phyloP scores from a whole-genome alignment of 2,888 invertebrate genomes.

The Myopa testacea region DNA sequence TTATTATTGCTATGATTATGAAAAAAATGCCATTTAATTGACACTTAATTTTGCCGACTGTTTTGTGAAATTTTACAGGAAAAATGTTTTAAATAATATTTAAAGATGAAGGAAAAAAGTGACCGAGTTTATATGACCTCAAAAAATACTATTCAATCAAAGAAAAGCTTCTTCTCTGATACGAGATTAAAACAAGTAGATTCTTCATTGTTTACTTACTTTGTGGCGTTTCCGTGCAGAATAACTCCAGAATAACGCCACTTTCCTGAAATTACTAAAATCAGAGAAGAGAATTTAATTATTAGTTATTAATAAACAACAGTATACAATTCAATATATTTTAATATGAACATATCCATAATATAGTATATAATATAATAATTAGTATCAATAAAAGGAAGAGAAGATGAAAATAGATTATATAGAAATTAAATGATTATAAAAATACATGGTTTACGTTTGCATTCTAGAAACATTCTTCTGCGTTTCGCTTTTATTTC shows the following conservation, averaged over 20 bases:
- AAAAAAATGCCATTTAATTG: constrained; percentile 60
- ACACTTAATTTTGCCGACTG: constrained; percentile 55
- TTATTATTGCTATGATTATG: constrained; percentile 47
- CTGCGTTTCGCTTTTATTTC: neutral
- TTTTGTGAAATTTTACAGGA: constrained; percentile 53
- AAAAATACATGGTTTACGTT: too few species aligned
- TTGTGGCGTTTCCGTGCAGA: neutral
- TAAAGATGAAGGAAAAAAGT: neutral
- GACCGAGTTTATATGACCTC: neutral
- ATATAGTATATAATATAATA: too few species aligned
- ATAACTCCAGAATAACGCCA: constrained; percentile 12
- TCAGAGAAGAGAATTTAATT: neutral
- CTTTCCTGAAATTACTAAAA: constrained; percentile 4
- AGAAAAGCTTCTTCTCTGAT: neutral
- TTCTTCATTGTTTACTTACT: neutral
- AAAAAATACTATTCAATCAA: too few species aligned
- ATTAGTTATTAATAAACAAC: too few species aligned
- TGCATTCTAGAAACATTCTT: too few species aligned
- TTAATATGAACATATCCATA: too few species aligned
- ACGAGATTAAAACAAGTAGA: neutral
- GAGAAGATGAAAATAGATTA: too few species aligned
- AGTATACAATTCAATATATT: too few species aligned
- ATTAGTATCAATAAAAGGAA: too few species aligned
- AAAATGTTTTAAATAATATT: constrained; percentile 13
- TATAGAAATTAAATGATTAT: too few species aligned